These are phyloP conservation scores for Argentina silus DNA, from an alignment of 2,797 vertebrate genomes.

Conservation along the genomic window DNA sequence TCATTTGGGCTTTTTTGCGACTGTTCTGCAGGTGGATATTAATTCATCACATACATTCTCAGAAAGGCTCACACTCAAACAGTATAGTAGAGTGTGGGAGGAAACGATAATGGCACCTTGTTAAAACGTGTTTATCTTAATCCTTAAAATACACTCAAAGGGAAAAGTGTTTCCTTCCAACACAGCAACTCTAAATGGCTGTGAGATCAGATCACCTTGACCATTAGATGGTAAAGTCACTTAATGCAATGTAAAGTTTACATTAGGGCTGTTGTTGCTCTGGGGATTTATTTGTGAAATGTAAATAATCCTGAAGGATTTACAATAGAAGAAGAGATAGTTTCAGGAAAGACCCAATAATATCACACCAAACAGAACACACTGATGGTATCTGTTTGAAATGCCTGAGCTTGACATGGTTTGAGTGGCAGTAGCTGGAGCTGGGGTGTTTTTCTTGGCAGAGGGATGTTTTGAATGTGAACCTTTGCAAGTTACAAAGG, in stretches of 20 bases:
- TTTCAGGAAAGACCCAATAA: constrained; percentile 51
- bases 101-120: constrained; percentile 78
- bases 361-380: constrained; percentile 10
- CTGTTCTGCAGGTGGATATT: no score
- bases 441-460: constrained; percentile 83
- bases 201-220: constrained; percentile 42
- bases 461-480: constrained; percentile 68
- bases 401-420: constrained; percentile 49
- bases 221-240: neutral
- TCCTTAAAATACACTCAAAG: constrained; percentile 79
- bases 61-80: no score
- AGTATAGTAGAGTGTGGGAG: constrained; percentile 48
- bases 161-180: constrained; percentile 83
- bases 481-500: constrained; percentile 69
- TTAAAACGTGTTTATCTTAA: constrained; percentile 82
- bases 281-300: constrained; percentile 12
- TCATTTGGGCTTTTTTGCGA: no score
- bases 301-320: constrained; percentile 1
- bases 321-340: constrained; percentile 12
- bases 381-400: constrained; percentile 39
- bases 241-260: neutral
- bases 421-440: constrained; percentile 64
- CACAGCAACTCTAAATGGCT: constrained; percentile 32
- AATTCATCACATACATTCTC: no score
- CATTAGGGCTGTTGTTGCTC: neutral